Conservation (phyloP, 2,888 invertebrate species). For the Watsonalla cultraria region DNA sequence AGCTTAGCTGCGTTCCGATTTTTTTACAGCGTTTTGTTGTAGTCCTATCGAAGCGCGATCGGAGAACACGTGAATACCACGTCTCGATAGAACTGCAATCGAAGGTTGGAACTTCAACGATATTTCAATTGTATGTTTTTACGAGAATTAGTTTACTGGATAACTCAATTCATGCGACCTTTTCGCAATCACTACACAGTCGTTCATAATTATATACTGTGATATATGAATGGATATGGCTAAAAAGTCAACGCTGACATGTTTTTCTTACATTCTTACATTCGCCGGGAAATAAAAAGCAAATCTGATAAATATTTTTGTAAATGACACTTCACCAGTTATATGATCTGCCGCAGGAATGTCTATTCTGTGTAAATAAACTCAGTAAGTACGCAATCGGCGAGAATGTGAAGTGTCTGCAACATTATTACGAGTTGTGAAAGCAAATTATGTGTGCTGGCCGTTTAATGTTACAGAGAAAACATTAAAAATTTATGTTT, state of each 20-base stretch:
- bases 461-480: conserved; percentile 1
- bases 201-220: background rate
- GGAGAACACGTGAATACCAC: no score
- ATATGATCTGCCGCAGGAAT: conserved; percentile 52
- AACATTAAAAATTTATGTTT: conserved; percentile 1
- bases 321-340: conserved; percentile 39
- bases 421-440: conserved; percentile 32
- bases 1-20: no score
- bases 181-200: conserved; percentile 22
- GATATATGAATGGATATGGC: no score
- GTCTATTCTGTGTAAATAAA: conserved; percentile 55
- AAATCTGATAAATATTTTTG: conserved; percentile 28
- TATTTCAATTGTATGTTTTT: no score
- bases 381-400: conserved; percentile 43
- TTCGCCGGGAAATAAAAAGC: conserved; percentile 18
- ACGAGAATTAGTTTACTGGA: no score
- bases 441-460: conserved; percentile 19
- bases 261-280: conserved; percentile 5
- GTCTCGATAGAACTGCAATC: no score
- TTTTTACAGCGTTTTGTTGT: no score
- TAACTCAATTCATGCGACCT: no score
- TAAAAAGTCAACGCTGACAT: no score
- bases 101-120: no score
- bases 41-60: no score
- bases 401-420: conserved; percentile 49